A percentile compares a stretch with the other conserved stretches of the same genome.
These are phyloP conservation scores for Vidua chalybeata DNA, from an alignment of 2,113 vertebrate genomes.

Conservation along the genomic window DNA sequence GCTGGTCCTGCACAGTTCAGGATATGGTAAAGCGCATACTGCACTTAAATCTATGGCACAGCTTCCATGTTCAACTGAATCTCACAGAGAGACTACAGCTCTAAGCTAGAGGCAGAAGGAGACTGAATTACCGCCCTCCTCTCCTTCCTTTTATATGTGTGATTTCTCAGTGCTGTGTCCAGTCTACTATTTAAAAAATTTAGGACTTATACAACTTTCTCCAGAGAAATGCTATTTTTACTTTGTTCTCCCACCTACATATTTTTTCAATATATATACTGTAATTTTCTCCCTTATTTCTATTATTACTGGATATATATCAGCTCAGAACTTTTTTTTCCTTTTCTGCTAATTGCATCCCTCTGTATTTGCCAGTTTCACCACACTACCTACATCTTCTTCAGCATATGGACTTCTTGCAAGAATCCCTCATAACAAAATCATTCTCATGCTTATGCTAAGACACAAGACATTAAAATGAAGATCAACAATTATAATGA, in stretches of 20 bases:
- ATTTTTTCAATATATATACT: background rate
- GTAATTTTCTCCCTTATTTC: background rate
- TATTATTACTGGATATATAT: background rate
- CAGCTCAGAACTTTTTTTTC: background rate
- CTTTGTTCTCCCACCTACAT: background rate
- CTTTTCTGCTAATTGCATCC: background rate
- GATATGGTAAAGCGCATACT: background rate
- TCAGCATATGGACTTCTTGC: background rate
- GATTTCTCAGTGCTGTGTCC: background rate
- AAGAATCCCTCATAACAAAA: background rate
- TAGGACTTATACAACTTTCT: background rate
- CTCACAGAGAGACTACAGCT: background rate
- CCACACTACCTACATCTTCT: background rate
- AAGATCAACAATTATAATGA: background rate
- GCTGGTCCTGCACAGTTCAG: background rate
- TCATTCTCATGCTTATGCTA: background rate
- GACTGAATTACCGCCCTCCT: background rate
- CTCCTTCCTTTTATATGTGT: background rate
- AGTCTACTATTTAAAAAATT: background rate
- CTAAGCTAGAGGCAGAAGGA: background rate
- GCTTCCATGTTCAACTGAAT: background rate
- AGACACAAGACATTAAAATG: background rate
- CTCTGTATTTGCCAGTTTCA: background rate
- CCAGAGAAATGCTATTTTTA: background rate
- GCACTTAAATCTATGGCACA: background rate